Conservation (phyloP, 1,140 invertebrate species). For the Drosophila murphyi region DNA sequence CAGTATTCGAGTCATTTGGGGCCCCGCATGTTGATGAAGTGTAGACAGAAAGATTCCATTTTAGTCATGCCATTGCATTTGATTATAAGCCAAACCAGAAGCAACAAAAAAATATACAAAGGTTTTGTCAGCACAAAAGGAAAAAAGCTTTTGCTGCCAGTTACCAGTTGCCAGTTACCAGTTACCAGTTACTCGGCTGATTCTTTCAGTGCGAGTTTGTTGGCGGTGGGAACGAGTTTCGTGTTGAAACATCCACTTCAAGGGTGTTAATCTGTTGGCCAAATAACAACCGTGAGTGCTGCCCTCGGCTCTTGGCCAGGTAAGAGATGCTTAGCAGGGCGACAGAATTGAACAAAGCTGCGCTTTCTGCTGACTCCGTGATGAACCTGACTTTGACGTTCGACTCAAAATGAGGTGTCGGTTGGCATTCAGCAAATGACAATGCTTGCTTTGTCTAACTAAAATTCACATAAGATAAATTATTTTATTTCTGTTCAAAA, state of each 20-base stretch:
- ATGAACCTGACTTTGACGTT: slow-evolving; percentile 13
- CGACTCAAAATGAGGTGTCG: slow-evolving; percentile 35
- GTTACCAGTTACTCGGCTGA: neutral
- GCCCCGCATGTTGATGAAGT: slow-evolving; percentile 68
- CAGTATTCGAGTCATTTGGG: slow-evolving; percentile 41
- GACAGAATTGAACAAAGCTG: slow-evolving; percentile 36
- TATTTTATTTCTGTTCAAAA: neutral
- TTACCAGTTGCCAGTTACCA: neutral
- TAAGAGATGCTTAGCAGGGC: slow-evolving; percentile 18
- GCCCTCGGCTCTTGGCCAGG: slow-evolving; percentile 12
- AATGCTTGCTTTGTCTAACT: slow-evolving; percentile 32
- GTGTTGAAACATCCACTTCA: slow-evolving; percentile 43
- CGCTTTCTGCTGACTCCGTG: slow-evolving; percentile 5
- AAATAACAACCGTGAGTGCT: slow-evolving; percentile 55
- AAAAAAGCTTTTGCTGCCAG: slow-evolving; percentile 7
- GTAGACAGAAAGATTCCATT: slow-evolving; percentile 79
- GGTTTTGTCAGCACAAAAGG: slow-evolving; percentile 13
- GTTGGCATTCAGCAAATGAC: slow-evolving; percentile 31
- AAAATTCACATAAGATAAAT: slow-evolving; percentile 17
- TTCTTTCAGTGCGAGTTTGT: slow-evolving; percentile 1
- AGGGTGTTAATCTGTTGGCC: slow-evolving; percentile 73
- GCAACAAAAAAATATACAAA: slow-evolving; percentile 1
- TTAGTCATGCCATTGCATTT: slow-evolving; percentile 81
- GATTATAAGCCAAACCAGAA: slow-evolving; percentile 60
- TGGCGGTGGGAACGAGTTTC: slow-evolving; percentile 45